A percentile compares a stretch with the other conserved stretches of the same genome.
These are phyloP conservation scores for Clarias fuscus DNA, from an alignment of 2,797 vertebrate genomes.

Conservation along the genomic window DNA sequence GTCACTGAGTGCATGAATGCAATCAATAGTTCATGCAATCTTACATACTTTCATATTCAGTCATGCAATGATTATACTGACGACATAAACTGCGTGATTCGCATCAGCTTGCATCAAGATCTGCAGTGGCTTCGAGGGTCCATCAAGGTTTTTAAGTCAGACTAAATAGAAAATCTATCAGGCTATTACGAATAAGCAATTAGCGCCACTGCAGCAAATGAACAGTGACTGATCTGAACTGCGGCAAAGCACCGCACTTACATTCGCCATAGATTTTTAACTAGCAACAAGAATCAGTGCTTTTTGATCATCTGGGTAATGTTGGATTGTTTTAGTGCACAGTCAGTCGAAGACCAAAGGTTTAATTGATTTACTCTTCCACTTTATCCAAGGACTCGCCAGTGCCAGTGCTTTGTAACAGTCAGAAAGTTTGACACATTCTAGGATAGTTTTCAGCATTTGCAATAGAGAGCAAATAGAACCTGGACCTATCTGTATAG, in stretches of 20 bases:
- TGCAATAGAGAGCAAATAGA: background rate
- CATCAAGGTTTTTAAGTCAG: constrained; percentile 1
- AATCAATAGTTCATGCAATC: background rate
- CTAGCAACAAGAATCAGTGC: background rate
- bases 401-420: background rate
- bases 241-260: background rate
- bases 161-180: background rate
- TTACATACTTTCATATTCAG: background rate
- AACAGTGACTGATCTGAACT: background rate
- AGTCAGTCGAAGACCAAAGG: background rate
- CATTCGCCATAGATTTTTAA: background rate
- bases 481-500: background rate
- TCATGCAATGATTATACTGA: background rate
- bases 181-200: constrained; percentile 11
- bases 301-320: background rate
- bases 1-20: background rate
- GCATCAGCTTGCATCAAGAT: background rate
- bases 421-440: background rate
- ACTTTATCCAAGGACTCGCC: background rate
- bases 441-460: background rate
- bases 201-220: background rate
- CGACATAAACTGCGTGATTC: background rate
- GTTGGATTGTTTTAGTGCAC: background rate
- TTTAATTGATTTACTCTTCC: background rate
- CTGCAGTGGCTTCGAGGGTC: background rate